These are phyloP conservation scores for Agrilus biguttatus DNA, from an alignment of 2,888 invertebrate species.

Conservation along the genomic window DNA sequence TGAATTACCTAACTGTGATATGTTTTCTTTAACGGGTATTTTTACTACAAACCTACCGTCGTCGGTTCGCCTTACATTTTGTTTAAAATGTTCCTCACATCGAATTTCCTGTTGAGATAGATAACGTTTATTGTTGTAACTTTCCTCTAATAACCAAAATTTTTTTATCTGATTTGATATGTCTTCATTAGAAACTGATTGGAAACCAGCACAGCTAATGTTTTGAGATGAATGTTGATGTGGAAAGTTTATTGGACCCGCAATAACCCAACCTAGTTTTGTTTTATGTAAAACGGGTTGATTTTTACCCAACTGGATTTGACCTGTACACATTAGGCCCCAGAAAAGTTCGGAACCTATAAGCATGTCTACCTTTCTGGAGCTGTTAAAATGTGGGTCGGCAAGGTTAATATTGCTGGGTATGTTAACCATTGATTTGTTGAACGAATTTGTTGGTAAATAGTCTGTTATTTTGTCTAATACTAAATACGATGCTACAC, in stretches of 20 bases:
- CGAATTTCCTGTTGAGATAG: too few relatives aligned
- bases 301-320: constrained; percentile 2
- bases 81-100: constrained; percentile 12
- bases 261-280: constrained; percentile 4
- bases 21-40: constrained; percentile 11
- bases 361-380: constrained; percentile 3
- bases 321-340: constrained; percentile 2
- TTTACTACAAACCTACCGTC: constrained; percentile 14
- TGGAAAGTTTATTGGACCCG: not conserved
- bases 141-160: constrained; percentile 17
- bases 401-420: too few relatives aligned
- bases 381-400: not conserved
- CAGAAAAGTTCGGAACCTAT: constrained; percentile 4
- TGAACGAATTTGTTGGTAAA: not conserved
- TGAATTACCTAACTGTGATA: constrained; percentile 9
- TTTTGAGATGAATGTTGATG: too few relatives aligned
- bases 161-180: constrained; percentile 4
- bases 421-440: too few relatives aligned
- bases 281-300: constrained; percentile 5
- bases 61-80: constrained; percentile 9
- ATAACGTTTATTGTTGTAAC: too few relatives aligned
- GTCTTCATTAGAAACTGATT: too few relatives aligned
- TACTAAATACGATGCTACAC: constrained; percentile 3
- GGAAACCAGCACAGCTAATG: too few relatives aligned
- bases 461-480: constrained; percentile 5